Evolutionary conservation across 2,888 invertebrate species (phyloP), one percentile per base, ranked within the genome.

Genomic region (Charanyca ferruginea): DNA sequence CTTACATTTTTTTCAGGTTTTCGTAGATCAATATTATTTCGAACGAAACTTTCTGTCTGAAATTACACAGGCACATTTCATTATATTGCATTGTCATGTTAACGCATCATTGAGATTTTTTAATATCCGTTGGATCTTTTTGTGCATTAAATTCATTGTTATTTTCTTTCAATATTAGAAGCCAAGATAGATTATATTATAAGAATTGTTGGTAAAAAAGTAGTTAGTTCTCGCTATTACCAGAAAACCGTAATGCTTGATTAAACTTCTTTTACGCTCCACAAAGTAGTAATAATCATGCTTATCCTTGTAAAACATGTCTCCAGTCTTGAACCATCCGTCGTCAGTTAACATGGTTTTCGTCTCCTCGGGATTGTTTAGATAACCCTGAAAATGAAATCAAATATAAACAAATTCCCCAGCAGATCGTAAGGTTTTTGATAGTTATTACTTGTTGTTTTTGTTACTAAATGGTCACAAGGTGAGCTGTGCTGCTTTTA

Each of bases 281-380:
- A 89, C 87, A 47, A 88, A 90, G 76, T 81, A 89, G 69, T 85
- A 90, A 69, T 84, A 84, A 44, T 85, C 72, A 18, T 85, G 66
- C 7, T 87, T 83, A 65, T 89, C 87, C 66, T 64, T 86, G 74
- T 85, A 86, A 63, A 91, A 89, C 22, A 90, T 77, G 73, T 90
- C 90, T 25, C 89, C 90, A 3, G 90, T 90, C 55, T 82, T 88
- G 52, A 91, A 70, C 88, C 90, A 91, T 3, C 87, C 90, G 47
- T 91, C 88, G 8, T 84, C 81, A 6, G 88, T 87, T 47, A 89
- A 58, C 53, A 90, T 83, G 38, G 76, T 76, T 44, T 71, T 79
- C 11, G 89, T 89, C 67, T 90, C 90, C 60, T 88, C 84, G 13
- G 81, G 80, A 66, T 90, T 90, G 49, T 88, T 87, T 20, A 87